Percentiles rank a stretch among this genome's conserved stretches.
Conservation (phyloP, 2,113 vertebrate species). For the Stigmatopora argus region DNA sequence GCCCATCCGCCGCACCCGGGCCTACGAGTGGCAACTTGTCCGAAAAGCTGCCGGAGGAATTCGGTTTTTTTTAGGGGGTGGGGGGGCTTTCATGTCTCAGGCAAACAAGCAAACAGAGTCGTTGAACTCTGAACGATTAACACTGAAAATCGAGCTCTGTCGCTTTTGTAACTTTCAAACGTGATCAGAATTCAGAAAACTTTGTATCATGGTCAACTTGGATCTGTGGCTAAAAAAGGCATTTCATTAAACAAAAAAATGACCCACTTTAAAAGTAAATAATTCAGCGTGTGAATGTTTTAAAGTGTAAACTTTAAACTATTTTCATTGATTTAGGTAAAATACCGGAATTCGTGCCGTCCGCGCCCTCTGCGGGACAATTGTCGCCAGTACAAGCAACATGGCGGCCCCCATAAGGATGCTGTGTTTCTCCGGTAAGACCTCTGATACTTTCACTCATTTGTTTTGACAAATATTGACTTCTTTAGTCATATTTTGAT, state of each 20-base stretch:
- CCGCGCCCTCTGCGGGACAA: constrained; percentile 38
- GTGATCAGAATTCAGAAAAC: too few relatives aligned
- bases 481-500: too few relatives aligned
- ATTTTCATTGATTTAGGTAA: too few relatives aligned
- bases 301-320: too few relatives aligned
- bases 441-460: constrained; percentile 11
- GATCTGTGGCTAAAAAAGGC: not conserved
- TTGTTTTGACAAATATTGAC: not conserved
- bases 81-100: constrained; percentile 53
- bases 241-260: too few relatives aligned
- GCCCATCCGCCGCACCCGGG: constrained; percentile 46
- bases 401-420: constrained; percentile 68
- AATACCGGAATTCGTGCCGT: not conserved
- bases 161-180: too few relatives aligned
- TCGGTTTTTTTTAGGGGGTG: constrained; percentile 34
- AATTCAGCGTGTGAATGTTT: too few relatives aligned
- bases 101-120: constrained; percentile 31
- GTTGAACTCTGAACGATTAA: too few relatives aligned
- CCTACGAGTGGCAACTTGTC: constrained; percentile 74
- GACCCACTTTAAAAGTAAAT: too few relatives aligned
- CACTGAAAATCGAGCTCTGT: too few relatives aligned
- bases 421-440: constrained; percentile 62
- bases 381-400: constrained; percentile 17
- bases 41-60: constrained; percentile 65
- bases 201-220: too few relatives aligned